These are phyloP conservation scores for Limnephilus auricula DNA, from an alignment of 2,888 invertebrate species.

Conservation along the genomic window DNA sequence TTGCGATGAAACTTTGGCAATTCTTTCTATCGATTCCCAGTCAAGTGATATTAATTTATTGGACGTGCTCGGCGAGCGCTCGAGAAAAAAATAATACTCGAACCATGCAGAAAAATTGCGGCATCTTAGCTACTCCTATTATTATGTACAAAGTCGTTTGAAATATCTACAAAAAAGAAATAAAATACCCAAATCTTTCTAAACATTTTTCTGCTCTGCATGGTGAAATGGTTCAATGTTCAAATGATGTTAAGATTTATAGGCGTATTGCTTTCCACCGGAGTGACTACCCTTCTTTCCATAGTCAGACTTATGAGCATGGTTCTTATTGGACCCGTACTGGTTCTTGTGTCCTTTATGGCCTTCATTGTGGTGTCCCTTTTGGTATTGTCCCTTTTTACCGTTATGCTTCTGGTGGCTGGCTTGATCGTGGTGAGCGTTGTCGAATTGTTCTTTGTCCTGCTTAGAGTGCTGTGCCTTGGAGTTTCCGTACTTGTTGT, in stretches of 20 bases:
- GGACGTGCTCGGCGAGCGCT: neutral
- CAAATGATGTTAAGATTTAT: conserved; percentile 69
- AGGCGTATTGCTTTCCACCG: conserved; percentile 86
- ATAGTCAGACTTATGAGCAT: conserved; percentile 86
- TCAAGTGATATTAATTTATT: neutral
- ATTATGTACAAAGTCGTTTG: neutral
- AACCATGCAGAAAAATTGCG: neutral
- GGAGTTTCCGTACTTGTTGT: conserved; percentile 88
- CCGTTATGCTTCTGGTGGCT: conserved; percentile 89
- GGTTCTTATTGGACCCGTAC: conserved; percentile 86
- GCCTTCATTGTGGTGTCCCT: conserved; percentile 89
- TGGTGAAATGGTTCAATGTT: neutral
- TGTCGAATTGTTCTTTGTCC: conserved; percentile 89
- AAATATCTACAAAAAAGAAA: neutral
- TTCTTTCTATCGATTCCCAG: neutral
- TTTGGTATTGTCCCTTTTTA: conserved; percentile 88
- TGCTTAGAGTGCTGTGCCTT: conserved; percentile 88
- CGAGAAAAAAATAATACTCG: neutral
- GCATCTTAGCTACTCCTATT: neutral
- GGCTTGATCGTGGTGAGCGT: conserved; percentile 87
- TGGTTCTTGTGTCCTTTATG: conserved; percentile 90
- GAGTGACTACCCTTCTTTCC: conserved; percentile 88
- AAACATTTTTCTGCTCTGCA: neutral
- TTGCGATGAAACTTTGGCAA: neutral
- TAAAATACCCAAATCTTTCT: neutral